Percentiles rank a stretch among this genome's conserved stretches.
phyloP scores from a whole-genome alignment of 2,113 vertebrate species.

The Neotragus moschatus region DNA sequence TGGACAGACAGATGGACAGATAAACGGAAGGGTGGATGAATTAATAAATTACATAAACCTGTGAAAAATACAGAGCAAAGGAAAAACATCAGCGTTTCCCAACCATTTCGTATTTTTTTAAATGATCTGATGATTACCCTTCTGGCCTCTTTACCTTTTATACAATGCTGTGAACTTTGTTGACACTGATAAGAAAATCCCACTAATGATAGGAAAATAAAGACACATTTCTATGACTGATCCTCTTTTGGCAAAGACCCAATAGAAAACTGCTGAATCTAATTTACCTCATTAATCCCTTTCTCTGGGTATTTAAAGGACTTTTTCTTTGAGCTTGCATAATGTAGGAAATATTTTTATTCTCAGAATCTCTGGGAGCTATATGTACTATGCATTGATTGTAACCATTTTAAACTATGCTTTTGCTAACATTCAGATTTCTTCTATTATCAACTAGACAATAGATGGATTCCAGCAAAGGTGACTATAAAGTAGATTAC shows the following conservation, averaged over 20 bases:
- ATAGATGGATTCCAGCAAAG: neutral
- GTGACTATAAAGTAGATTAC: neutral
- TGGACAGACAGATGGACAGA: neutral
- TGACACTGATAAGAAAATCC: neutral
- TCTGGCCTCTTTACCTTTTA: neutral
- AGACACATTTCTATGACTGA: neutral
- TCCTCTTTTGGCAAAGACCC: neutral
- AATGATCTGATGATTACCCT: neutral
- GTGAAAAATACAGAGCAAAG: neutral
- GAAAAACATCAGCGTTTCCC: neutral
- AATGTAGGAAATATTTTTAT: neutral
- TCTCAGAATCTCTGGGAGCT: neutral
- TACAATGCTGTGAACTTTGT: neutral
- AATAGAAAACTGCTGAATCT: neutral
- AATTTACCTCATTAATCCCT: conserved; percentile 3
- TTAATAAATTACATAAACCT: neutral
- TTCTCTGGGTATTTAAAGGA: neutral
- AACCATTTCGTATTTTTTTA: neutral
- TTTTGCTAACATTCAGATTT: conserved; percentile 43
- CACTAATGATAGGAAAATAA: neutral
- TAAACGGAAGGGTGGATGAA: neutral
- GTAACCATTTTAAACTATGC: neutral
- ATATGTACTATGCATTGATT: conserved; percentile 44
- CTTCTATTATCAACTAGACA: conserved; percentile 18
- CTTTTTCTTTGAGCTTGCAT: neutral